Evolutionary conservation across 2,797 vertebrate genomes (phyloP).

Genomic region (Eremophila alpestris): DNA sequence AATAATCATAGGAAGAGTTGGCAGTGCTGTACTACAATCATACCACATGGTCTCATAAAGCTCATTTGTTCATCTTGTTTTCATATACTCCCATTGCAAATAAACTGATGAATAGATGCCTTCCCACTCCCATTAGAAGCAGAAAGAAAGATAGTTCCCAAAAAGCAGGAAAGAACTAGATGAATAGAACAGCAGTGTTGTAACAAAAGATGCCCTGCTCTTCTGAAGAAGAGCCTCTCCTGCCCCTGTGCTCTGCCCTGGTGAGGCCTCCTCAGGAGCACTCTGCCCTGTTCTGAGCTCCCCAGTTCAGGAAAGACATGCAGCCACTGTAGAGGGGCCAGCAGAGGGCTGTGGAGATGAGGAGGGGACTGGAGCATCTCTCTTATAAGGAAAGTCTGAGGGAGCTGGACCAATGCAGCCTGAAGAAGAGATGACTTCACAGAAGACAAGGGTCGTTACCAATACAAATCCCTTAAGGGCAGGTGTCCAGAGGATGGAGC

Average conservation of each 20-base stretch:
- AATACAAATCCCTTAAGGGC: not conserved
- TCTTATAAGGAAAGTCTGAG: not conserved
- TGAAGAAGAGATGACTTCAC: not conserved
- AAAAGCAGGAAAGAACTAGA: not conserved
- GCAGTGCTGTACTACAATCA: not conserved
- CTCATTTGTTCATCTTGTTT: not conserved
- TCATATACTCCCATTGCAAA: not conserved
- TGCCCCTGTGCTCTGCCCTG: not conserved
- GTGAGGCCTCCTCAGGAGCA: fast-evolving
- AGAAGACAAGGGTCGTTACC: not conserved
- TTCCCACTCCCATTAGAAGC: not conserved
- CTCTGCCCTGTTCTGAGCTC: not conserved
- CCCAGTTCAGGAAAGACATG: not conserved
- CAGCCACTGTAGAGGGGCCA: not conserved
- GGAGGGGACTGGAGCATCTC: not conserved
- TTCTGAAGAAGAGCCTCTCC: not conserved
- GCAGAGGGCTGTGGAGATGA: not conserved
- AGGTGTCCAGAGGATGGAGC: not conserved
- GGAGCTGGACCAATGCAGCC: not conserved
- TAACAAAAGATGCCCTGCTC: not conserved
- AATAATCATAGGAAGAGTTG: not conserved
- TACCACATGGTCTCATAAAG: not conserved
- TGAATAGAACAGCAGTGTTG: not conserved
- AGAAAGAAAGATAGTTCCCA: not conserved
- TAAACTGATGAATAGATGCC: not conserved